These are phyloP conservation scores for Acinonyx jubatus DNA, from an alignment of 2,113 vertebrate species.

Conservation along the genomic window DNA sequence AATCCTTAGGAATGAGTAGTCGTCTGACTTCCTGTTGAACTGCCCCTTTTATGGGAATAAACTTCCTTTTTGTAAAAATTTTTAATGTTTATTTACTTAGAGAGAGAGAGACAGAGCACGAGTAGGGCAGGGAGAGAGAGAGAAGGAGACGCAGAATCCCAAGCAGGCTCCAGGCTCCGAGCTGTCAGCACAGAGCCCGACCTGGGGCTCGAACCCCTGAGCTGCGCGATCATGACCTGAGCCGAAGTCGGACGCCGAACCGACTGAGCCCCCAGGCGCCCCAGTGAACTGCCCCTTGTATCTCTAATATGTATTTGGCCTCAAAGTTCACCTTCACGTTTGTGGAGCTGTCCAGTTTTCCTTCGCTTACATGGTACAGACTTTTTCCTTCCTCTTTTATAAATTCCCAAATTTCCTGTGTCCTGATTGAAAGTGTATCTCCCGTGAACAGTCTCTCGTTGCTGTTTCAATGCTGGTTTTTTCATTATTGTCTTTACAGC, in stretches of 20 bases:
- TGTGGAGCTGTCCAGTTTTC: neutral
- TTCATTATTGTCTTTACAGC: neutral
- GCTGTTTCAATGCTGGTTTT: neutral
- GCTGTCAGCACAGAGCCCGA: too few species aligned
- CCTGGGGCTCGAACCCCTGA: rapidly evolving
- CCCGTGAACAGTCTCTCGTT: too few species aligned
- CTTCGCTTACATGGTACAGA: rapidly evolving
- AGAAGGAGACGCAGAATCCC: too few species aligned
- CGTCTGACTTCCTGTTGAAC: rapidly evolving
- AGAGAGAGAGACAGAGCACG: too few species aligned
- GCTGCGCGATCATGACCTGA: rapidly evolving
- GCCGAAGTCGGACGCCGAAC: too few species aligned
- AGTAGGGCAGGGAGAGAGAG: too few species aligned
- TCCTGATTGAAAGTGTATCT: neutral
- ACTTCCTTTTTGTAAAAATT: too few species aligned
- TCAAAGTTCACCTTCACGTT: neutral
- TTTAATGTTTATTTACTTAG: too few species aligned
- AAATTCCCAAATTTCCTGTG: neutral
- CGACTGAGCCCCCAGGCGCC: too few species aligned
- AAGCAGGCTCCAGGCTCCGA: too few species aligned
- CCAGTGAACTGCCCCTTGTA: neutral
- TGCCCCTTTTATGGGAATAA: neutral
- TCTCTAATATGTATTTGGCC: neutral
- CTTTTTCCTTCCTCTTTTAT: too few species aligned
- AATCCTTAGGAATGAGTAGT: rapidly evolving